phyloP scores from a whole-genome alignment of 2,888 invertebrate species.

The Athetis lepigone region DNA sequence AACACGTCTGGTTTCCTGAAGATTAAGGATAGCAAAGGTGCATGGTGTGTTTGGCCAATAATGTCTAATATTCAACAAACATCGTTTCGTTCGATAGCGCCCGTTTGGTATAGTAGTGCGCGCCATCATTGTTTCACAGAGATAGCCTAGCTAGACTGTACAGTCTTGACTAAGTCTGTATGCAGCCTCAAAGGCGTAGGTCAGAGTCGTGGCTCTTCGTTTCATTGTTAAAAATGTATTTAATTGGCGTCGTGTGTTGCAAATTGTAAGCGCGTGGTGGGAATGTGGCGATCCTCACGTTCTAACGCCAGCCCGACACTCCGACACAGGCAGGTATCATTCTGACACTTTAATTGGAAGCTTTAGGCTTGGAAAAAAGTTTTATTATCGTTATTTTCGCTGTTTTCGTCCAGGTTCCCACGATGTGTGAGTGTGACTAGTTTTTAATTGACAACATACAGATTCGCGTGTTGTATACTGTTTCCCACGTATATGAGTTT shows the following conservation, averaged over 20 bases:
- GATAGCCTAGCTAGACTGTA: not conserved
- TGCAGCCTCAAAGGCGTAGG: slow-evolving; percentile 33
- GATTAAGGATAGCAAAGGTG: not conserved
- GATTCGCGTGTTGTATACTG: not conserved
- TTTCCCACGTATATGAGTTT: not conserved
- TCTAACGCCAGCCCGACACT: slow-evolving; percentile 58
- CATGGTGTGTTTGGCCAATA: too few species aligned
- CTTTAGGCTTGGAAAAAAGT: slow-evolving; percentile 30
- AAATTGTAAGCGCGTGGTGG: slow-evolving; percentile 69
- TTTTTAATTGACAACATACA: slow-evolving; percentile 12
- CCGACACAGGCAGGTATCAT: slow-evolving; percentile 32
- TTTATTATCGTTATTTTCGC: slow-evolving; percentile 20
- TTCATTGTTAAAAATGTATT: slow-evolving; percentile 70
- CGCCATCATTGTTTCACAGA: not conserved
- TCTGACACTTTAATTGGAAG: slow-evolving; percentile 55
- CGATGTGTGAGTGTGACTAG: slow-evolving; percentile 10
- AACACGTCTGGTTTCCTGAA: not conserved
- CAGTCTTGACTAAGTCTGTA: not conserved
- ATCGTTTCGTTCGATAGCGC: not conserved
- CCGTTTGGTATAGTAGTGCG: not conserved
- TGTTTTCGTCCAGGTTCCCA: slow-evolving; percentile 34
- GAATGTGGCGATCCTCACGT: slow-evolving; percentile 64
- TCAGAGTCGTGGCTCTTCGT: slow-evolving; percentile 61
- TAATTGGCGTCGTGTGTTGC: slow-evolving; percentile 77
- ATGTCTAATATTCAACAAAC: not conserved